A percentile compares a stretch with the other conserved stretches of the same genome.
These are phyloP conservation scores for Drosophila sp. DNA, from an alignment of 1,140 invertebrate species.

Conservation along the genomic window DNA sequence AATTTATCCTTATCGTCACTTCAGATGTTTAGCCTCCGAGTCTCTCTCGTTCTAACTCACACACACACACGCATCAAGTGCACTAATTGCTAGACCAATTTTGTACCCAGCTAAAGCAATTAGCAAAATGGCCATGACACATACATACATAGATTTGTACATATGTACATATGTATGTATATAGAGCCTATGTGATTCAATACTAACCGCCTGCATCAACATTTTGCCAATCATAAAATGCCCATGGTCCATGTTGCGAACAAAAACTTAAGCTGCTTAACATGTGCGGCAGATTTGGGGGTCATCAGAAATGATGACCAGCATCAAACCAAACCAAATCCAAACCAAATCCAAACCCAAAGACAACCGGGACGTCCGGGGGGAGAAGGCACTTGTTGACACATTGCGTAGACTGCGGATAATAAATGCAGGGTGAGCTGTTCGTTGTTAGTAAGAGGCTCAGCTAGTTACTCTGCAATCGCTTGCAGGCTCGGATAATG, in stretches of 20 bases:
- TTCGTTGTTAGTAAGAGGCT: background rate
- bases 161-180: too few species aligned
- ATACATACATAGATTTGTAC: background rate
- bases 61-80: background rate
- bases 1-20: constrained; percentile 27
- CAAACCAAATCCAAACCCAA: background rate
- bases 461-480: background rate
- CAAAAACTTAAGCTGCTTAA: constrained; percentile 21
- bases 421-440: constrained; percentile 14
- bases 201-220: constrained; percentile 7
- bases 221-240: background rate
- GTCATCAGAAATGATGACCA: constrained; percentile 9
- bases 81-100: constrained; percentile 10
- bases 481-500: too few species aligned
- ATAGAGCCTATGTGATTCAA: background rate
- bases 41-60: background rate
- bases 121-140: constrained; percentile 1
- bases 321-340: background rate
- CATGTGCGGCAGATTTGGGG: background rate
- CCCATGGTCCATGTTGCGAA: background rate
- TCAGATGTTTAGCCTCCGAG: background rate
- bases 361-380: background rate
- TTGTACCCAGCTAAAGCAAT: constrained; percentile 6
- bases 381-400: constrained; percentile 2
- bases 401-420: constrained; percentile 2